Base-by-base conservation (phyloP, 2,797 vertebrate species). In the Oreochromis grahami region DNA sequence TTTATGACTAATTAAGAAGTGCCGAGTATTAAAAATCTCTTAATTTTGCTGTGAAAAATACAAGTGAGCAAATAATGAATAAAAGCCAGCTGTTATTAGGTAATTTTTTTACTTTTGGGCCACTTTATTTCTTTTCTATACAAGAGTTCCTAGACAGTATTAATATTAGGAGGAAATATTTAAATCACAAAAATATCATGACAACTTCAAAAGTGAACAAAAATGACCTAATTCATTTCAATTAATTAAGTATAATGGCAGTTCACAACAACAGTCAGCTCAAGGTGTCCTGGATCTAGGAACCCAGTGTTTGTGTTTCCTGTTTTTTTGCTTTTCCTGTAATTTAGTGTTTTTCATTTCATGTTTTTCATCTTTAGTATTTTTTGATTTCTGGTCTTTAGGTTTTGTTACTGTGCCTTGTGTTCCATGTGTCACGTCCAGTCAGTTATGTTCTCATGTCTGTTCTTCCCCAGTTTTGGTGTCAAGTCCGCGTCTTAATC, bases 361-460 rank as follows among this genome's bases (percentile, higher is more conserved):
- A 32, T 36, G 17, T 19, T 60, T 60, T 36, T 5, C 17, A 36
- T 63, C 58, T 63, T 13, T 36, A 1, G 58, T 63, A 0, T 63
- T 36, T n/a, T 63, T 10, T 63, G 58, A 19, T 63, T 63, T 63
- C 10, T 5, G 6, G 10, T 63, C 19, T 36, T 36, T 63, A n/a
- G 32, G 58, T 63, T 63, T 63, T 36, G 58, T 2, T 36, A 63
- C 6, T 63, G 32, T 36, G 58, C 32, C 0, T 36, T 63, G 17
- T 8, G 0, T 36, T 63, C 32, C 58, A 36, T 0, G 17, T 36
- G 29, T n/a, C 58, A 63, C 19, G 0, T 63, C 32, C 17, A 63
- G 4, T 63, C 58, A 63, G 32, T 36, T n/a, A 36, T 36, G 32
- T 5, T 63, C 58, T 36, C 32, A 63, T 63, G 17, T 63, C 17